Evolutionary conservation across 2,113 vertebrate genomes (phyloP).

Genomic region (Leptosomus discolor): DNA sequence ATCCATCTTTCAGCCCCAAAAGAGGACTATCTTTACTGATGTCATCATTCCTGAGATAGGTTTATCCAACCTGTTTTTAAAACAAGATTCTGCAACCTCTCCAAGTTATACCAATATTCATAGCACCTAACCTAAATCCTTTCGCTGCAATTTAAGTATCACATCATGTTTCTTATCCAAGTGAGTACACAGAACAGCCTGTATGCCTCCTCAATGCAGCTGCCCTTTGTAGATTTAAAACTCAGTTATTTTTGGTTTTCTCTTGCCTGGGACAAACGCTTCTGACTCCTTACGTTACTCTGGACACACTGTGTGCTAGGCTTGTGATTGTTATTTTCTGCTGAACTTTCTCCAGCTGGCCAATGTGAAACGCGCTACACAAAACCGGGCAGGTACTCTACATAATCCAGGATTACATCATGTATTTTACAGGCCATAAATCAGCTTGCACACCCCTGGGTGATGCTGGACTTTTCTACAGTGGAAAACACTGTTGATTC

Average conservation of each 20-base stretch:
- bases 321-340: background rate
- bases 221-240: background rate
- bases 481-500: background rate
- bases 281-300: background rate
- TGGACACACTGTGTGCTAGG: no score
- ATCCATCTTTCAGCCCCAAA: background rate
- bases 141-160: background rate
- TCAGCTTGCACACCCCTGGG: background rate
- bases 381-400: background rate
- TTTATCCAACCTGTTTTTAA: background rate
- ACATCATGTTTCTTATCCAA: background rate
- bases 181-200: background rate
- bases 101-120: background rate
- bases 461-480: background rate
- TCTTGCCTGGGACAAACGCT: background rate
- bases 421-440: background rate
- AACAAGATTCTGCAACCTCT: background rate
- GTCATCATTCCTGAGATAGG: background rate
- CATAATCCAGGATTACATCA: background rate
- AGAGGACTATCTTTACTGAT: background rate
- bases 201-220: background rate
- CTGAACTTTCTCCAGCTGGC: background rate
- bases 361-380: background rate
- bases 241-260: background rate
- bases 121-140: background rate